Evolutionary conservation across 1,140 invertebrate genomes (phyloP).

Genomic region (Formica exsecta): DNA sequence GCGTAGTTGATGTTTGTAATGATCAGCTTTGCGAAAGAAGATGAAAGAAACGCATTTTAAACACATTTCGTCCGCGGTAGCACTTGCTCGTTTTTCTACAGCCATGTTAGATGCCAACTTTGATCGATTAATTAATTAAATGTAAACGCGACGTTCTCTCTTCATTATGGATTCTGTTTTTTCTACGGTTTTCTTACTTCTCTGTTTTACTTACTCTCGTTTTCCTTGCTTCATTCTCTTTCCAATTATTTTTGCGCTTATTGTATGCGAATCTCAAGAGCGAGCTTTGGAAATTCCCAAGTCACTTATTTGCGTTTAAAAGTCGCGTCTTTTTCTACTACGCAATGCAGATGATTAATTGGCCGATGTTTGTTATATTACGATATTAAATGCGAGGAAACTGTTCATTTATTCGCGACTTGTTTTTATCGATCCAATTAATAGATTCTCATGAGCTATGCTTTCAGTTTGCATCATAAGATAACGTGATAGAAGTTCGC

Average conservation of each 20-base stretch:
- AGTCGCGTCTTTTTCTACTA: constrained; percentile 47
- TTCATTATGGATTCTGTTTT: neutral
- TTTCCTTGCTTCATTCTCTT: neutral
- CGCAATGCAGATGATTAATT: constrained; percentile 65
- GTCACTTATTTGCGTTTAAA: constrained; percentile 72
- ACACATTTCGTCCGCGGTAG: constrained; percentile 18
- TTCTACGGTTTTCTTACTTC: neutral
- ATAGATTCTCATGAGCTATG: neutral
- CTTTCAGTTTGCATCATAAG: constrained; percentile 2
- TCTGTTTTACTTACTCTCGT: neutral
- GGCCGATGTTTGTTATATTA: constrained; percentile 8
- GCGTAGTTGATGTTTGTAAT: neutral
- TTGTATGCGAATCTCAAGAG: constrained; percentile 1
- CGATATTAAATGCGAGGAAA: constrained; percentile 44
- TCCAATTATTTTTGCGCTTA: constrained; percentile 20
- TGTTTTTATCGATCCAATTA: constrained; percentile 31
- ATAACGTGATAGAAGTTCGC: neutral
- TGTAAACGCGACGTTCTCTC: constrained; percentile 66
- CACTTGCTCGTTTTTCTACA: constrained; percentile 44
- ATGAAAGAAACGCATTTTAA: constrained; percentile 63
- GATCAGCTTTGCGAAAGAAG: constrained; percentile 32
- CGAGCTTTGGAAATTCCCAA: constrained; percentile 48
- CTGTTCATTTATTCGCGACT: neutral
- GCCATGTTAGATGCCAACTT: constrained; percentile 23
- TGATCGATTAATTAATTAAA: constrained; percentile 75